Percentiles rank a stretch among this genome's conserved stretches.
Evolutionary conservation across 2,888 invertebrate genomes (phyloP).

Genomic region (Molanna angustata): DNA sequence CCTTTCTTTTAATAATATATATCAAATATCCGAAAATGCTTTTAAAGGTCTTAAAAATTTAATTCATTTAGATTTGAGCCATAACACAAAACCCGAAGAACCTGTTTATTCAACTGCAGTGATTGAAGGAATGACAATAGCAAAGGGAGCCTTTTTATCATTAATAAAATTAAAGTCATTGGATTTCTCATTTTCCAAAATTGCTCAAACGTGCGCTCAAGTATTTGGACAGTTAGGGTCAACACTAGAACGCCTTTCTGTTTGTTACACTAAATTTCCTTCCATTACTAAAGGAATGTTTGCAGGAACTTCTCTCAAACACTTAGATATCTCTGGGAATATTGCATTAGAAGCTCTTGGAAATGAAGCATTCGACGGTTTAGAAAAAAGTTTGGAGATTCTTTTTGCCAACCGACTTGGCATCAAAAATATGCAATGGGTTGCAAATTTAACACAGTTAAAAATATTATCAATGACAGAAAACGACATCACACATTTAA

Average conservation of each 20-base stretch:
- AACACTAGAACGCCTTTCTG: conserved; percentile 42
- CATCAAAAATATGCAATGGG: conserved; percentile 42
- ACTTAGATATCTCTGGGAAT: conserved; percentile 58
- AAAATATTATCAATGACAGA: conserved; percentile 47
- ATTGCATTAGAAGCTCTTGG: conserved; percentile 40
- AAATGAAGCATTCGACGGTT: conserved; percentile 42
- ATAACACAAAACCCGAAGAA: conserved; percentile 40
- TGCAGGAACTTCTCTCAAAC: conserved; percentile 44
- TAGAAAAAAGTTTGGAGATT: conserved; percentile 46
- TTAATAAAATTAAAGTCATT: conserved; percentile 42
- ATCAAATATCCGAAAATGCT: conserved; percentile 42
- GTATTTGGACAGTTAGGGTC: conserved; percentile 39
- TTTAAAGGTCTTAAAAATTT: conserved; percentile 46
- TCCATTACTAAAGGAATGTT: conserved; percentile 44
- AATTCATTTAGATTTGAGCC: conserved; percentile 55
- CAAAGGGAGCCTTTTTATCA: conserved; percentile 38
- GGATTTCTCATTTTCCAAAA: conserved; percentile 44
- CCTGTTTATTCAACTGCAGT: conserved; percentile 30
- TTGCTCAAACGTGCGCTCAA: conserved; percentile 39
- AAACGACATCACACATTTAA: conserved; percentile 51
- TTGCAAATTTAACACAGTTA: conserved; percentile 44
- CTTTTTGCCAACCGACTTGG: conserved; percentile 48
- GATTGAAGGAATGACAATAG: conserved; percentile 39
- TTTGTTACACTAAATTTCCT: conserved; percentile 49
- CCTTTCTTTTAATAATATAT: conserved; percentile 54